A percentile compares a stretch with the other conserved stretches of the same genome.
Conservation (phyloP, 2,888 invertebrate genomes). For the Amblyjoppa fuscipennis region DNA sequence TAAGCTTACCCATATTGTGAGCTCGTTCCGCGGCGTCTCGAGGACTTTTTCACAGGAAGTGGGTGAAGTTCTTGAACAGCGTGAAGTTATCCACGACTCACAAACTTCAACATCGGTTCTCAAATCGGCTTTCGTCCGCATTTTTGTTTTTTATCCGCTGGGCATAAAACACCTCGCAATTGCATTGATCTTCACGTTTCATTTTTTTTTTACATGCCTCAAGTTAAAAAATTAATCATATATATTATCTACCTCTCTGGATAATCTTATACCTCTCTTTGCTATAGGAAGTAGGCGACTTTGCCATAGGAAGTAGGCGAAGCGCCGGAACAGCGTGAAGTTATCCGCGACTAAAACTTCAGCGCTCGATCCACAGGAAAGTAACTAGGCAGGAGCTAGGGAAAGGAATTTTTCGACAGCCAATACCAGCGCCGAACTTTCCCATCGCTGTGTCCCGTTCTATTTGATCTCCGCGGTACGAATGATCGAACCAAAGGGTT, state of each 20-base stretch:
- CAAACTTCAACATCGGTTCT: not conserved
- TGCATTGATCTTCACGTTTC: not conserved
- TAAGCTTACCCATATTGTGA: not conserved
- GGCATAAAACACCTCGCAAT: not conserved
- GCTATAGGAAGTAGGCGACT: not conserved
- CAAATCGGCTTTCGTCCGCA: not conserved
- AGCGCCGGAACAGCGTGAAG: not conserved
- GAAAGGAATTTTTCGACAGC: too few species aligned
- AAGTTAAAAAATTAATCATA: not conserved
- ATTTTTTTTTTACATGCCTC: not conserved
- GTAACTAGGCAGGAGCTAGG: not conserved
- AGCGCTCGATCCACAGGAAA: not conserved
- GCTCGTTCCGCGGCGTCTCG: not conserved
- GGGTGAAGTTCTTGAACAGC: not conserved
- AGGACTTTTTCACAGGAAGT: not conserved
- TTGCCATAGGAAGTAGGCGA: not conserved
- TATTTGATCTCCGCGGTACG: constrained; percentile 38
- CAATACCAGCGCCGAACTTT: too few species aligned
- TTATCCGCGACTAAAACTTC: not conserved
- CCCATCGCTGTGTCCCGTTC: not conserved
- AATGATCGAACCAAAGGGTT: constrained; percentile 7
- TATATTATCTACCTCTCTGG: not conserved
- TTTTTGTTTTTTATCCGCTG: not conserved
- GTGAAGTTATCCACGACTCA: not conserved
- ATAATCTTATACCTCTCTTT: not conserved